These are phyloP conservation scores for Lapara coniferarum DNA, from an alignment of 2,888 invertebrate genomes.

Conservation along the genomic window DNA sequence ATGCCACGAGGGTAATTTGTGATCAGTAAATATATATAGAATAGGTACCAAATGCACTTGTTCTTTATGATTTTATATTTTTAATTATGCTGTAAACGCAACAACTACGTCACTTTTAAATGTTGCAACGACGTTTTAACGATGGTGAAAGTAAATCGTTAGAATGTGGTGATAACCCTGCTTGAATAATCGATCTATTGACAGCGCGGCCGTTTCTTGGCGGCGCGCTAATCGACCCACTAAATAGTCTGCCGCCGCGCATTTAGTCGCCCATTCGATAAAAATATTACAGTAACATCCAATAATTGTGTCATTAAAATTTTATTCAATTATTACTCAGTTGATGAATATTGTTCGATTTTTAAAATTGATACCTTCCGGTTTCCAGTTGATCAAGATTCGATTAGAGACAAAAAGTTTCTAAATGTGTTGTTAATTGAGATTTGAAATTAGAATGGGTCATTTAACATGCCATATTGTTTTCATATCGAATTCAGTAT, in stretches of 20 bases:
- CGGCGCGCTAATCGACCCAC: constrained; percentile 72
- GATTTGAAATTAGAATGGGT: too few species aligned
- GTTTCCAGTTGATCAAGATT: neutral
- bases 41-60: too few species aligned
- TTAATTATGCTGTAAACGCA: too few species aligned
- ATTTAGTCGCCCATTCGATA: constrained; percentile 18
- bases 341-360: neutral
- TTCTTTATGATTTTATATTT: neutral
- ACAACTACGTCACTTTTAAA: neutral
- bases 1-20: too few species aligned
- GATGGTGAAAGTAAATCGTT: constrained; percentile 19
- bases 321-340: neutral
- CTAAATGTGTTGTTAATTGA: too few species aligned
- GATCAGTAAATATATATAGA: too few species aligned
- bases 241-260: constrained; percentile 56
- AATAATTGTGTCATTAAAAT: neutral
- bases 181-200: constrained; percentile 58
- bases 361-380: neutral
- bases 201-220: constrained; percentile 61
- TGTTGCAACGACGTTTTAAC: constrained; percentile 6
- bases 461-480: too few species aligned
- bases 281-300: neutral
- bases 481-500: too few species aligned
- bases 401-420: neutral
- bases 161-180: constrained; percentile 54